Conservation (phyloP, 2,888 invertebrate genomes). For the Agrochola lychnidis region DNA sequence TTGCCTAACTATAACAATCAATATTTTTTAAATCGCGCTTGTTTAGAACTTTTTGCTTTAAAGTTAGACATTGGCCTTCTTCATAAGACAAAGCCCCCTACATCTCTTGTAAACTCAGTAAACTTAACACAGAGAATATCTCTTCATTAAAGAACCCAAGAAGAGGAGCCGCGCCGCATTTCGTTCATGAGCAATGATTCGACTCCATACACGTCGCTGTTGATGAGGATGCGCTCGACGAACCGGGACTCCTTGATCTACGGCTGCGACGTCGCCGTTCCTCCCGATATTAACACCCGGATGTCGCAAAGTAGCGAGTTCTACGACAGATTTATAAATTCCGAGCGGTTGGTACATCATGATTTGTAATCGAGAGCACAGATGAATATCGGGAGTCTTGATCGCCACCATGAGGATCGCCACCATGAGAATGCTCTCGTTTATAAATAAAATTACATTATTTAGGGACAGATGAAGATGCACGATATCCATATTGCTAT, state of each 20-base stretch:
- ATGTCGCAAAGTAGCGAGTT: conserved; percentile 73
- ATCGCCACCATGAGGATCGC: not conserved
- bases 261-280: conserved; percentile 31
- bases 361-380: not conserved
- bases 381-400: not conserved
- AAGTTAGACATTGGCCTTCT: not conserved
- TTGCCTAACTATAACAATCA: not conserved
- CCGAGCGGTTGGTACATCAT: conserved; percentile 64
- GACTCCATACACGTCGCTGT: conserved; percentile 74
- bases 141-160: conserved; percentile 67
- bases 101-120: too few relatives aligned
- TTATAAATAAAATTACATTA: not conserved
- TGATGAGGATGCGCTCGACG: conserved; percentile 70
- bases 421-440: not conserved
- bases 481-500: not conserved
- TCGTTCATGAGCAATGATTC: conserved; percentile 83
- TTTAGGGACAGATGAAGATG: not conserved
- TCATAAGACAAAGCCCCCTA: too few relatives aligned
- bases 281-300: conserved; percentile 54
- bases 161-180: conserved; percentile 76
- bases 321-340: conserved; percentile 66
- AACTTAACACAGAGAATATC: not conserved
- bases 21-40: not conserved
- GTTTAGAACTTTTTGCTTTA: conserved; percentile 4
- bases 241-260: conserved; percentile 62